Percentiles rank a stretch among this genome's conserved stretches.
These are phyloP conservation scores for Galaxias olidus DNA, from an alignment of 2,797 vertebrate species.

Conservation along the genomic window DNA sequence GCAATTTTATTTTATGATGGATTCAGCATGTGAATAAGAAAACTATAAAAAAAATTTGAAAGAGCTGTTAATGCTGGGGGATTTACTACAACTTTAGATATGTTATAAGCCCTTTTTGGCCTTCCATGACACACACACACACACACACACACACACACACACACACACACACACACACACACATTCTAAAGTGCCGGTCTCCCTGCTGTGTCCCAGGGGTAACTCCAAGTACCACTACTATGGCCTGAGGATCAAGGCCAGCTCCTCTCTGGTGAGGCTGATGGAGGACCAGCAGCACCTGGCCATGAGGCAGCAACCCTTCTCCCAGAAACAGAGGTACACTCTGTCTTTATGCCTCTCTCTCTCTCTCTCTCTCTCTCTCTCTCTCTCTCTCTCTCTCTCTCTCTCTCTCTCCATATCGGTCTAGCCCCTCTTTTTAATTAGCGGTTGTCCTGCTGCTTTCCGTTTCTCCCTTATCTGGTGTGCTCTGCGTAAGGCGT, in stretches of 20 bases:
- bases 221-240: conserved; percentile 98
- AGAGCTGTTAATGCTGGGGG: no score
- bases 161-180: neutral
- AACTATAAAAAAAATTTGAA: no score
- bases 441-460: neutral
- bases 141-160: neutral
- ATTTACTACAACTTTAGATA: no score
- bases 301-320: conserved; percentile 94
- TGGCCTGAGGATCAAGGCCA: conserved; percentile 91
- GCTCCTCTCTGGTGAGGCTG: conserved; percentile 86
- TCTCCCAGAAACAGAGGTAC: conserved; percentile 94
- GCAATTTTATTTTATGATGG: no score
- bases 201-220: conserved; percentile 71
- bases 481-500: no score
- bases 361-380: neutral
- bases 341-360: neutral
- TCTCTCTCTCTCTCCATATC: neutral
- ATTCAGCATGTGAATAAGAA: no score
- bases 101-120: no score
- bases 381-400: neutral
- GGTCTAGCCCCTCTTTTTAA: neutral
- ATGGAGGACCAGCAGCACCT: conserved; percentile 96
- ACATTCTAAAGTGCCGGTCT: neutral
- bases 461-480: neutral
- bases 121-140: neutral